Evolutionary conservation across 2,113 vertebrate genomes (phyloP).

Genomic region (Pluvialis apricaria): DNA sequence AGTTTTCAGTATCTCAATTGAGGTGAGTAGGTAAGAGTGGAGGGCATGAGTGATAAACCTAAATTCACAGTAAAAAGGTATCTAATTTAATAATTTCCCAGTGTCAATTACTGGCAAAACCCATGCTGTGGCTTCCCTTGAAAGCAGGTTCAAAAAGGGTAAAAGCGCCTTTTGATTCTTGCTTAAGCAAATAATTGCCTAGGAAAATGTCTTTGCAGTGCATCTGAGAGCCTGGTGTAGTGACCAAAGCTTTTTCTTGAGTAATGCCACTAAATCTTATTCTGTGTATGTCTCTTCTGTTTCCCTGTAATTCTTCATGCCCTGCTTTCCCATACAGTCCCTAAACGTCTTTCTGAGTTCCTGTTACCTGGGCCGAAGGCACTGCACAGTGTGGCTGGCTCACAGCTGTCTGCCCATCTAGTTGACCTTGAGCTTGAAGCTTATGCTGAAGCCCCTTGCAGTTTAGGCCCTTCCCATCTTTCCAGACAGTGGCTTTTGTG

Average conservation of each 20-base stretch:
- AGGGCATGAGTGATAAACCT: neutral
- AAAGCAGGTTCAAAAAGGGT: neutral
- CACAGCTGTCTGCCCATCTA: neutral
- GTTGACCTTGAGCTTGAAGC: neutral
- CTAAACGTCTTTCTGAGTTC: neutral
- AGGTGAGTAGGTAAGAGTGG: neutral
- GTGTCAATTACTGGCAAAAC: neutral
- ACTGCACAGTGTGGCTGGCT: neutral
- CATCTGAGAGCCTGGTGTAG: neutral
- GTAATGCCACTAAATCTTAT: neutral
- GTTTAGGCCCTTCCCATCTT: neutral
- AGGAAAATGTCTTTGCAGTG: neutral
- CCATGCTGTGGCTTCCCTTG: neutral
- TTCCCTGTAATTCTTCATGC: neutral
- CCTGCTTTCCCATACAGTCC: neutral
- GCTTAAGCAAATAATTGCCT: neutral
- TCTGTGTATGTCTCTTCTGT: neutral
- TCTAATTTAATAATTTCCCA: neutral
- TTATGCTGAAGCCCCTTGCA: neutral
- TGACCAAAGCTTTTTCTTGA: neutral
- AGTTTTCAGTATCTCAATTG: neutral
- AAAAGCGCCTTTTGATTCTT: neutral
- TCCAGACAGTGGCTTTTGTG: neutral
- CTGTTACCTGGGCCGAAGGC: neutral
- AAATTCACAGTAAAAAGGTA: neutral